phyloP scores from a whole-genome alignment of 2,888 invertebrate genomes.

The Tipula helvola region DNA sequence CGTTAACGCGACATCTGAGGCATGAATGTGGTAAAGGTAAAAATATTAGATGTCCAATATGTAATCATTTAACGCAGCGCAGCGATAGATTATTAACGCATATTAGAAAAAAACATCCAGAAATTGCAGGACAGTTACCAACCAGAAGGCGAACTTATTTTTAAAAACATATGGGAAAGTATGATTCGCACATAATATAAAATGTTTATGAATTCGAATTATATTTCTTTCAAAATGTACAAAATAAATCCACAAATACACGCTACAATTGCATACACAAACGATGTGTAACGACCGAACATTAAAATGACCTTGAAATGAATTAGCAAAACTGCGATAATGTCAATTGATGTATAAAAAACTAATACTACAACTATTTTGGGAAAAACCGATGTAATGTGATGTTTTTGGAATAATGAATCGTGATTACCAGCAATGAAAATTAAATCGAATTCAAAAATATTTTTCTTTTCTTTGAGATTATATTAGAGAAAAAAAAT shows the following conservation, averaged over 20 bases:
- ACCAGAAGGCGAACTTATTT: neutral
- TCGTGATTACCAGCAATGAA: neutral
- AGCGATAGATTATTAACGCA: conserved; percentile 42
- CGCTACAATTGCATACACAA: neutral
- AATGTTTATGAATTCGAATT: neutral
- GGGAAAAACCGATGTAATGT: neutral
- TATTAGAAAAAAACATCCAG: conserved; percentile 38
- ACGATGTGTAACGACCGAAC: neutral
- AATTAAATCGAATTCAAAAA: neutral
- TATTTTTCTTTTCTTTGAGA: neutral
- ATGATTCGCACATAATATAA: neutral
- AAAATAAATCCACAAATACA: neutral
- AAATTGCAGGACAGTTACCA: conserved; percentile 25
- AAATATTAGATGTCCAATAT: conserved; percentile 39
- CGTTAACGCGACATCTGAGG: conserved; percentile 40
- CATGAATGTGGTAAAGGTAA: conserved; percentile 43
- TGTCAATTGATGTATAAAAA: neutral
- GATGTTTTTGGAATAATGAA: neutral
- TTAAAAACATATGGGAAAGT: neutral
- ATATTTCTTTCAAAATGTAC: neutral
- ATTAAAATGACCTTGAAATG: neutral
- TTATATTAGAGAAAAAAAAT: neutral
- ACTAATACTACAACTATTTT: neutral
- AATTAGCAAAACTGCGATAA: neutral
- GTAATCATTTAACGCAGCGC: conserved; percentile 40